phyloP scores from a whole-genome alignment of 2,113 vertebrate species.

The Numida meleagris region DNA sequence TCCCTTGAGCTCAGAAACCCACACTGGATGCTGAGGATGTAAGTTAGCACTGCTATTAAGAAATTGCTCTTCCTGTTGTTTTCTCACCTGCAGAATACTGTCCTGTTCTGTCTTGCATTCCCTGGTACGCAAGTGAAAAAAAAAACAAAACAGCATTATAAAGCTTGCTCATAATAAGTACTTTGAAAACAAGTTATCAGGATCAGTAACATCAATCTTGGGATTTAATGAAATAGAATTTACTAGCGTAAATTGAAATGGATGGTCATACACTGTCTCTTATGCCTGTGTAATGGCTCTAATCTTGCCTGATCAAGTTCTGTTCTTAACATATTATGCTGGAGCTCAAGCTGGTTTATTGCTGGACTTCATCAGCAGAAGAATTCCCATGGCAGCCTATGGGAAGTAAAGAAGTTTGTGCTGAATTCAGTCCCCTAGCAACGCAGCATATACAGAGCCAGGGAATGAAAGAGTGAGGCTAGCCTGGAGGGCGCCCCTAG shows the following conservation, averaged over 20 bases:
- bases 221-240: not conserved
- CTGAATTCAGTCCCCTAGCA: not conserved
- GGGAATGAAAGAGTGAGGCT: not conserved
- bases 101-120: not conserved
- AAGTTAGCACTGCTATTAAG: not conserved
- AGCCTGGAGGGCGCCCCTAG: not conserved
- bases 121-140: not conserved
- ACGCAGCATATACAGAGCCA: not conserved
- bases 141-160: not conserved
- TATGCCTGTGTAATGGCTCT: not conserved
- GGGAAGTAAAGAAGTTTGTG: not conserved
- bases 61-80: not conserved
- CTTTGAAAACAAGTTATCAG: not conserved
- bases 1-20: not conserved
- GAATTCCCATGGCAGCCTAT: not conserved
- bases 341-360: not conserved
- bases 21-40: not conserved
- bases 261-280: not conserved
- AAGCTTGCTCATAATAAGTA: not conserved
- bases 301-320: not conserved
- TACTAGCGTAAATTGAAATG: not conserved
- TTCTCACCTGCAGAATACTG: not conserved
- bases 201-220: not conserved
- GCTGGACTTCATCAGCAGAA: not conserved
- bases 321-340: not conserved